These are phyloP conservation scores for Microctenopoma lineatum DNA, from an alignment of 2,797 vertebrate genomes.

Conservation along the genomic window DNA sequence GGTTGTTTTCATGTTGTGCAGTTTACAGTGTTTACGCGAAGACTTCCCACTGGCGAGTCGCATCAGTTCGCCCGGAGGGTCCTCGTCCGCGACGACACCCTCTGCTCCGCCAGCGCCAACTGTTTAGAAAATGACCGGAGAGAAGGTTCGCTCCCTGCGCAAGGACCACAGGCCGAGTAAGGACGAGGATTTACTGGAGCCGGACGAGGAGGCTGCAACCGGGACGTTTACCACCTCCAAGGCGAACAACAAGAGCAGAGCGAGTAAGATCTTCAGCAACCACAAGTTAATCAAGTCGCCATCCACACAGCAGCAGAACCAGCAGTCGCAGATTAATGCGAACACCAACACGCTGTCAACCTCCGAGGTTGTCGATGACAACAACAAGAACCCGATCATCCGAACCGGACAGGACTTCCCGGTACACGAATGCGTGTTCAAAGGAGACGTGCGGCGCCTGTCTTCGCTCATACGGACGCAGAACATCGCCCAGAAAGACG, in stretches of 20 bases:
- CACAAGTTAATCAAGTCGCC: slow-evolving; percentile 85
- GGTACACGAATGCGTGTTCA: slow-evolving; percentile 96
- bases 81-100: slow-evolving; percentile 75
- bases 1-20: slow-evolving; percentile 77
- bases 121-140: slow-evolving; percentile 90
- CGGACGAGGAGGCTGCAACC: slow-evolving; percentile 90
- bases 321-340: slow-evolving; percentile 78
- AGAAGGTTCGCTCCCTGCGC: slow-evolving; percentile 95
- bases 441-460: slow-evolving; percentile 92
- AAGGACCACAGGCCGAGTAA: slow-evolving; percentile 93
- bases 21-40: slow-evolving; percentile 57
- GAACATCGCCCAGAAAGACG: slow-evolving; percentile 96
- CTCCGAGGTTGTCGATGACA: slow-evolving; percentile 78
- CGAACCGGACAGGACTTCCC: slow-evolving; percentile 85
- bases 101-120: slow-evolving; percentile 49
- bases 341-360: slow-evolving; percentile 77
- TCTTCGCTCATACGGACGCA: slow-evolving; percentile 97
- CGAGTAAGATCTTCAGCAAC: slow-evolving; percentile 87
- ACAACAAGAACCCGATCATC: slow-evolving; percentile 83
- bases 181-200: slow-evolving; percentile 90
- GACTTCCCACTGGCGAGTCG: slow-evolving; percentile 70
- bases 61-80: slow-evolving; percentile 74
- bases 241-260: slow-evolving; percentile 81
- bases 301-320: slow-evolving; percentile 73
- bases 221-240: slow-evolving; percentile 86